Evolutionary conservation across 2,113 vertebrate genomes (phyloP).

Genomic region (Gymnogyps californianus): DNA sequence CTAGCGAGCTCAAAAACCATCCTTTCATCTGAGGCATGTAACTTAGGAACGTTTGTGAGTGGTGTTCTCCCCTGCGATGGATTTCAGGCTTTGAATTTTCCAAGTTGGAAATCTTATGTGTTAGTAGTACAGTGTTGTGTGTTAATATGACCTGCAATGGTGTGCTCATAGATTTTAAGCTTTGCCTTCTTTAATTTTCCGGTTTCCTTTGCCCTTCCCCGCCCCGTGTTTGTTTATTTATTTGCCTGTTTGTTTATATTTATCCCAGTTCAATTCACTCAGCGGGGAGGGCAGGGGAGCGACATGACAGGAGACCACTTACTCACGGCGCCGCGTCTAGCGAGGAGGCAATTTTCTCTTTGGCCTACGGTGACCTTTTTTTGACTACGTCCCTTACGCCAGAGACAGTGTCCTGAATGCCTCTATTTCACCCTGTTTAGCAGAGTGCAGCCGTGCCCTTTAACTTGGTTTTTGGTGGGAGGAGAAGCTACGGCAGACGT

Average conservation of each 20-base stretch:
- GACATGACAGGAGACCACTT: conserved; percentile 78
- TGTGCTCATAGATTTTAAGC: not conserved
- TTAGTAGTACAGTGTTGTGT: accelerated
- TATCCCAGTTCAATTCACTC: not conserved
- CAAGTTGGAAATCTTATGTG: not conserved
- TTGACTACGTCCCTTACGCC: conserved; percentile 80
- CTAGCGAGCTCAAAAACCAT: not conserved
- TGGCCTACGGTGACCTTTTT: conserved; percentile 83
- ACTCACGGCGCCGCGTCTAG: conserved; percentile 78
- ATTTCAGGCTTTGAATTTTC: not conserved
- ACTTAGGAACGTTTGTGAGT: not conserved
- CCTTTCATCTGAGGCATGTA: not conserved
- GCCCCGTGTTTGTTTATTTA: not conserved
- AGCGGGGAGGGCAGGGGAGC: conserved; percentile 1
- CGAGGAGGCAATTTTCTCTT: conserved; percentile 76
- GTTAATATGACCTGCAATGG: accelerated
- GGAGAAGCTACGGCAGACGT: conserved; percentile 76
- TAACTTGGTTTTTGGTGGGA: conserved; percentile 84
- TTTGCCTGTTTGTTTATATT: not conserved
- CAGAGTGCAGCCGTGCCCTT: conserved; percentile 77
- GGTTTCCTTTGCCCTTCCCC: not conserved
- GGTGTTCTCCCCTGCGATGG: not conserved
- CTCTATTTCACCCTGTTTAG: conserved; percentile 75
- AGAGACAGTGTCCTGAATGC: conserved; percentile 74
- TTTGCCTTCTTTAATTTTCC: not conserved